These are phyloP conservation scores for Sebastes ruberrimus DNA, from an alignment of 2,797 vertebrate species.

Conservation along the genomic window DNA sequence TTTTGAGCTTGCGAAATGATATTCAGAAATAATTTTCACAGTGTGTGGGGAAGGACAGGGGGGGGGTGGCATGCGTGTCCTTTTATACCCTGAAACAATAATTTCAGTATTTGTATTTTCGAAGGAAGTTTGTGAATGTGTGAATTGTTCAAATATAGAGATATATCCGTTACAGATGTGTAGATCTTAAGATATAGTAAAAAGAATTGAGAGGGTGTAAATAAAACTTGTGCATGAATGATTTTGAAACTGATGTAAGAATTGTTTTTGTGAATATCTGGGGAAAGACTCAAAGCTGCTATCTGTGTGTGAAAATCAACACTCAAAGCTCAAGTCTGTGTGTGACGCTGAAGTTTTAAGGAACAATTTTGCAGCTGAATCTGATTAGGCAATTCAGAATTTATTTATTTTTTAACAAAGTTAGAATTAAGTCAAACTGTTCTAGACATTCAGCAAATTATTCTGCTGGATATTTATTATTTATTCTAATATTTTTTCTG, in stretches of 20 bases:
- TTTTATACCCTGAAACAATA: neutral
- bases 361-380: neutral
- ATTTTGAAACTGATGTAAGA: neutral
- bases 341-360: neutral
- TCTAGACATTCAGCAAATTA: neutral
- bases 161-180: neutral
- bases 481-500: neutral
- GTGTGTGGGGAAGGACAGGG: neutral
- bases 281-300: neutral
- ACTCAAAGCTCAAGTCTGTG: neutral
- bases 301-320: constrained; percentile 18
- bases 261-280: neutral
- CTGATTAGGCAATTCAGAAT: neutral
- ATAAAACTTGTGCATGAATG: neutral
- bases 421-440: neutral
- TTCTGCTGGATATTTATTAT: neutral
- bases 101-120: neutral
- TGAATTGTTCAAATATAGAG: neutral
- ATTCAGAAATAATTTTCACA: constrained; percentile 2
- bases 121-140: neutral
- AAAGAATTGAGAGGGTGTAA: neutral
- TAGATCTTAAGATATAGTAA: neutral
- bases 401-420: neutral
- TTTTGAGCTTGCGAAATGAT: constrained; percentile 1
- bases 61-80: too few species aligned